Conservation (phyloP, 2,797 vertebrate species). For the Thripadectes ignobilis region DNA sequence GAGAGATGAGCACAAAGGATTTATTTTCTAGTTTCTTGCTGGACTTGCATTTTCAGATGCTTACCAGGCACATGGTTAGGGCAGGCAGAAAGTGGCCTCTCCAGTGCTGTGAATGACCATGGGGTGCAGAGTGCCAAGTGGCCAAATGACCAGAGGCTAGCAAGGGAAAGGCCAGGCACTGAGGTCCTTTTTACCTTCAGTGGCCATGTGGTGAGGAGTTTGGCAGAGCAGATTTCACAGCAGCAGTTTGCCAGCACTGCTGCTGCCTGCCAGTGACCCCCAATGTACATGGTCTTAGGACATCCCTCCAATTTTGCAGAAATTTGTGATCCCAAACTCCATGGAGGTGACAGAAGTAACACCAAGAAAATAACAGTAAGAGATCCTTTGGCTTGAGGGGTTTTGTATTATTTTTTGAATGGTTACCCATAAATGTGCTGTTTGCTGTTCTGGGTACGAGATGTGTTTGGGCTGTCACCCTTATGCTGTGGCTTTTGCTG, state of each 20-base stretch:
- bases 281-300: not conserved
- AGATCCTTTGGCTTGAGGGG: not conserved
- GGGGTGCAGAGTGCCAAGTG: not conserved
- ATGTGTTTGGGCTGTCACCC: not conserved
- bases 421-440: not conserved
- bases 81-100: not conserved
- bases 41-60: not conserved
- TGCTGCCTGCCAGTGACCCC: not conserved
- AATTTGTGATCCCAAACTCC: not conserved
- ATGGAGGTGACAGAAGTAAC: not conserved
- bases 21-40: not conserved
- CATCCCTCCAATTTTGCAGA: not conserved
- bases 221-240: not conserved
- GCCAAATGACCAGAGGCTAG: not conserved
- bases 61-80: not conserved
- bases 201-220: not conserved
- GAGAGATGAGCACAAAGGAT: not conserved
- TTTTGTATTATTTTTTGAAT: not conserved
- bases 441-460: not conserved
- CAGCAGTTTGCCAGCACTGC: not conserved
- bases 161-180: not conserved
- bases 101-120: rapidly evolving
- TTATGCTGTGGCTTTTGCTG: not conserved
- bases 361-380: not conserved
- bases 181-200: not conserved